Conservation (phyloP, 2,888 invertebrate genomes). For the Drosophila aldrichi region DNA sequence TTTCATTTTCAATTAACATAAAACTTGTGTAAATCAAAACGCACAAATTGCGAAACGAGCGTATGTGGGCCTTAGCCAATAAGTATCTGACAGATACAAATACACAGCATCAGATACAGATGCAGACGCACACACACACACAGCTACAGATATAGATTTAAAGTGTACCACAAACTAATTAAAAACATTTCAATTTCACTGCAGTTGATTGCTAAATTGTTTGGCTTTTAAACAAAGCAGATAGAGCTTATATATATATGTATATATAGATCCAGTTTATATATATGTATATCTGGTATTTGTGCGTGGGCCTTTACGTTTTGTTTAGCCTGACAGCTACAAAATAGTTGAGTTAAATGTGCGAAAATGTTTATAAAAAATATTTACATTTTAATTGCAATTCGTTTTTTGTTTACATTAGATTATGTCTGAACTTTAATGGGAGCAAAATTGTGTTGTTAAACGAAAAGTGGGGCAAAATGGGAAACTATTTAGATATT, state of each 20-base stretch:
- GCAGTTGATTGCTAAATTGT: conserved; percentile 38
- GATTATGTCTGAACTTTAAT: neutral
- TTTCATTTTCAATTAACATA: conserved; percentile 64
- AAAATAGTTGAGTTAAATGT: conserved; percentile 10
- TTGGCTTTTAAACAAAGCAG: conserved; percentile 33
- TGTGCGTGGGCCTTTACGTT: neutral
- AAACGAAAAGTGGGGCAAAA: neutral
- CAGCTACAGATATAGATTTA: conserved; percentile 7
- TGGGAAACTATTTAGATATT: neutral
- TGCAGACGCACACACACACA: neutral
- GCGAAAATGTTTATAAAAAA: neutral
- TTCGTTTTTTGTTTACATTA: conserved; percentile 3
- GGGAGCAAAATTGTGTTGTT: neutral
- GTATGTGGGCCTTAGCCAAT: conserved; percentile 19
- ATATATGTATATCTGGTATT: conserved; percentile 1
- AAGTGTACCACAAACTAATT: conserved; percentile 49
- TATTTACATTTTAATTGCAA: conserved; percentile 1
- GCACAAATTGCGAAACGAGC: conserved; percentile 36
- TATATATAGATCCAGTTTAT: neutral
- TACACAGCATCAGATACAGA: conserved; percentile 8
- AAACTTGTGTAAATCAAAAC: conserved; percentile 51
- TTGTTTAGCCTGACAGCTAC: conserved; percentile 3
- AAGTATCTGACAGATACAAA: conserved; percentile 33
- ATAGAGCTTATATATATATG: neutral
- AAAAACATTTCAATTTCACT: conserved; percentile 51